Conservation (phyloP, 2,797 vertebrate species). For the Lacerta bilineata region DNA sequence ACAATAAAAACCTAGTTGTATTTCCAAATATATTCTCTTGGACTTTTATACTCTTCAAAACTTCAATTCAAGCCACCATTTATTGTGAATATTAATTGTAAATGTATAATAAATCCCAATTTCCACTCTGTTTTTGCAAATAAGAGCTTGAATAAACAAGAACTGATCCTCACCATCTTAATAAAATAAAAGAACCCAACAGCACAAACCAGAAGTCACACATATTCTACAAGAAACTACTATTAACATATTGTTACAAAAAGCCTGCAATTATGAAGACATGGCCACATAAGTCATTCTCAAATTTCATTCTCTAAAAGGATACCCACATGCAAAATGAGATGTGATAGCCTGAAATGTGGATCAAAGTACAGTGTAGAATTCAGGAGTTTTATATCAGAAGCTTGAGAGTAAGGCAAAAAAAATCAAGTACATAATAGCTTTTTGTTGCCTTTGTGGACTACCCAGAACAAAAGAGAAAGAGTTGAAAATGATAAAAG, state of each 20-base stretch:
- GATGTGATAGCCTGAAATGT: background rate
- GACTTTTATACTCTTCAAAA: background rate
- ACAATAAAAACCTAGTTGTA: no score
- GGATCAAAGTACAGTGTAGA: background rate
- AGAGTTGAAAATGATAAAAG: background rate
- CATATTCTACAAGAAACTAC: background rate
- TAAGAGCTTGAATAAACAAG: background rate
- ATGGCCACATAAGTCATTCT: background rate
- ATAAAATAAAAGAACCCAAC: background rate
- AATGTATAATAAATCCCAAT: background rate
- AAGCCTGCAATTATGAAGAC: background rate
- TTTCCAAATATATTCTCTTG: background rate
- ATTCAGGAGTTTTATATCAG: background rate
- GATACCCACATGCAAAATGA: conserved; percentile 1
- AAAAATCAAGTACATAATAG: background rate
- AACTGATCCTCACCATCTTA: background rate
- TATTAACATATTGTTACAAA: background rate
- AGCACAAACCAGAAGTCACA: background rate
- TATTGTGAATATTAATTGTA: background rate
- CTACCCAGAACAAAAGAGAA: background rate
- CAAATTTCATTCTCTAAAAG: background rate
- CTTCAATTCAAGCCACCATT: background rate
- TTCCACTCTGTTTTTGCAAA: background rate
- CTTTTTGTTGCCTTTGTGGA: background rate
- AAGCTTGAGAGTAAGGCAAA: background rate